Percentiles rank a stretch among this genome's conserved stretches.
Evolutionary conservation across 2,888 invertebrate genomes (phyloP).

Genomic region (Argyra leucocephala): DNA sequence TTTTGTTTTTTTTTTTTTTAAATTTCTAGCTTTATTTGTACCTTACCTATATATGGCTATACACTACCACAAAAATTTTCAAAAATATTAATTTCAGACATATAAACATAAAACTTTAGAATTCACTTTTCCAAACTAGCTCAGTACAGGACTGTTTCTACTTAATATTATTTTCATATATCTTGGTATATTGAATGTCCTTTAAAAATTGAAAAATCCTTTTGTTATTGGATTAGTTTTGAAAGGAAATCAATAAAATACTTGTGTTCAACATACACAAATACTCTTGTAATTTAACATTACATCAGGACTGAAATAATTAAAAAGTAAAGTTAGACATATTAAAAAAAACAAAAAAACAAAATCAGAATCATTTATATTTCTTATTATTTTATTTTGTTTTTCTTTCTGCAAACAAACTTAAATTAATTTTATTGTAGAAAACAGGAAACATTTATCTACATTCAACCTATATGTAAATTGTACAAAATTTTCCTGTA

Average conservation of each 20-base stretch:
- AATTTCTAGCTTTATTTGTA: no score
- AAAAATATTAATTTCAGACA: no score
- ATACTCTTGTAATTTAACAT: neutral
- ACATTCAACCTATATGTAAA: no score
- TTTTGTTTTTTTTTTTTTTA: no score
- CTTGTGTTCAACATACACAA: neutral
- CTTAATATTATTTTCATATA: no score
- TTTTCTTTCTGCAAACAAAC: neutral
- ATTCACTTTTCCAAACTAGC: no score
- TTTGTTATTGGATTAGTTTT: constrained; percentile 3
- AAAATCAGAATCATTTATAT: neutral
- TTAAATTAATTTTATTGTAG: neutral
- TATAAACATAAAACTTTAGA: no score
- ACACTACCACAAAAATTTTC: no score
- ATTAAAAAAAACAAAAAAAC: neutral
- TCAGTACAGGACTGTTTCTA: no score
- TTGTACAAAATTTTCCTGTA: no score
- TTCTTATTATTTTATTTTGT: neutral
- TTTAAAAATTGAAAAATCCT: neutral
- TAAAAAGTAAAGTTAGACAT: constrained; percentile 2
- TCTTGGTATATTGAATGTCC: neutral
- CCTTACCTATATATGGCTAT: no score
- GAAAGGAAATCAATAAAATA: constrained; percentile 1
- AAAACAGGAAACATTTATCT: neutral
- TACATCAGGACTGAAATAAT: neutral